Percentiles rank a stretch among this genome's conserved stretches.
These are phyloP conservation scores for Prochilodus magdalenae DNA, from an alignment of 2,113 vertebrate genomes.

Conservation along the genomic window DNA sequence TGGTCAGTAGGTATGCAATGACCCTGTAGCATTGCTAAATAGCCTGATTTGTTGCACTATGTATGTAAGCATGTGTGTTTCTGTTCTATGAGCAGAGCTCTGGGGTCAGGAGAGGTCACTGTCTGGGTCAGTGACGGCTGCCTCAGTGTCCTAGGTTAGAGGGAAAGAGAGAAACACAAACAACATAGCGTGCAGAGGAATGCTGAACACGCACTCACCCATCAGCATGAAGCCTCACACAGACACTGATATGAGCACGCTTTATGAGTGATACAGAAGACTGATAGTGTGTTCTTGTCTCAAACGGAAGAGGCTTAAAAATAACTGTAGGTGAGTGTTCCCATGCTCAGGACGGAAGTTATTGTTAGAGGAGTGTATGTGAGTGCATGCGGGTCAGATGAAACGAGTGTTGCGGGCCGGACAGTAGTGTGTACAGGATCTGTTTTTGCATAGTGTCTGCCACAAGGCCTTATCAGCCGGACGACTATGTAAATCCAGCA, in stretches of 20 bases:
- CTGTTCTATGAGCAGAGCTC: neutral
- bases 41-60: neutral
- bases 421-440: neutral
- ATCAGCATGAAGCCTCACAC: constrained; percentile 1
- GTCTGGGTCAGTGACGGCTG: neutral
- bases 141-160: constrained; percentile 14
- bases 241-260: constrained; percentile 29
- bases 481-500: constrained; percentile 48
- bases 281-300: constrained; percentile 54
- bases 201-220: constrained; percentile 18
- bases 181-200: constrained; percentile 44
- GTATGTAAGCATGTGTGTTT: neutral
- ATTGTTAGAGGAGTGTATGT: constrained; percentile 27
- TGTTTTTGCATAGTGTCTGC: constrained; percentile 59
- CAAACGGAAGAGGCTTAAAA: constrained; percentile 58
- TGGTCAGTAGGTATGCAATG: neutral
- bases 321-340: constrained; percentile 34
- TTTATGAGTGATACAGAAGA: constrained; percentile 29
- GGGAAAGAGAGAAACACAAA: neutral
- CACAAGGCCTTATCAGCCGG: constrained; percentile 28
- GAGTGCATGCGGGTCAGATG: constrained; percentile 23
- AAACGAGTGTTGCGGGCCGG: constrained; percentile 15
- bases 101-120: constrained; percentile 40
- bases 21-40: neutral
- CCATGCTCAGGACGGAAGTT: constrained; percentile 29